A percentile compares a stretch with the other conserved stretches of the same genome.
Conservation (phyloP, 2,888 invertebrate genomes). For the Megastigmus dorsalis region DNA sequence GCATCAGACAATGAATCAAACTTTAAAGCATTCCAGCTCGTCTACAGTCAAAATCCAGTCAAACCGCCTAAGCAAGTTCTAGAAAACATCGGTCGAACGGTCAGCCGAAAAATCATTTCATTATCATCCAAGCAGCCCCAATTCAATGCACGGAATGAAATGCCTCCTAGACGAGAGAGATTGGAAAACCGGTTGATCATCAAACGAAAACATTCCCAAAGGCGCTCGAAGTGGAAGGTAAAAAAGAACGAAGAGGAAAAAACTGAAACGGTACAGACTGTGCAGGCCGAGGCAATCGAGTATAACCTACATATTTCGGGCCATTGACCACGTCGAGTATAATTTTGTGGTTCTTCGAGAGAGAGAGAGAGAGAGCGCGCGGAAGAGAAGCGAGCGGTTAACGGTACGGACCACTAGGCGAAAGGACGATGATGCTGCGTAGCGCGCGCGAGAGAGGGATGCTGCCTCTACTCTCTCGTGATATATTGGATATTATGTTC, state of each 20-base stretch:
- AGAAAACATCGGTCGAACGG: too few relatives aligned
- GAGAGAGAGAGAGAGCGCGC: background rate
- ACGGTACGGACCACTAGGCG: slow-evolving; percentile 20
- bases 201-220: background rate
- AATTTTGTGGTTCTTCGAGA: slow-evolving; percentile 1
- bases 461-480: too few relatives aligned
- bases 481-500: too few relatives aligned
- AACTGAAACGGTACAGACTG: slow-evolving; percentile 38
- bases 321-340: slow-evolving; percentile 44
- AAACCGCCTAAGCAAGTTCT: too few relatives aligned
- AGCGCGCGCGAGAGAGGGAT: too few relatives aligned
- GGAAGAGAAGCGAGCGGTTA: slow-evolving; percentile 8
- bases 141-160: too few relatives aligned
- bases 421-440: slow-evolving; percentile 22
- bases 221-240: background rate
- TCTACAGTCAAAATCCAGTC: too few relatives aligned
- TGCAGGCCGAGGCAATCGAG: slow-evolving; percentile 1
- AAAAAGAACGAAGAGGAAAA: background rate
- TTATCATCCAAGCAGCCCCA: too few relatives aligned
- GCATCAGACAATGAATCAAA: too few relatives aligned
- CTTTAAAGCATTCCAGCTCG: too few relatives aligned
- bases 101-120: too few relatives aligned
- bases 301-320: slow-evolving; percentile 46
- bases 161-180: too few relatives aligned
- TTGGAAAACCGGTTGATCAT: slow-evolving; percentile 19